Evolutionary conservation across 2,888 invertebrate species (phyloP).

Genomic region (Cerceris ruficornis): DNA sequence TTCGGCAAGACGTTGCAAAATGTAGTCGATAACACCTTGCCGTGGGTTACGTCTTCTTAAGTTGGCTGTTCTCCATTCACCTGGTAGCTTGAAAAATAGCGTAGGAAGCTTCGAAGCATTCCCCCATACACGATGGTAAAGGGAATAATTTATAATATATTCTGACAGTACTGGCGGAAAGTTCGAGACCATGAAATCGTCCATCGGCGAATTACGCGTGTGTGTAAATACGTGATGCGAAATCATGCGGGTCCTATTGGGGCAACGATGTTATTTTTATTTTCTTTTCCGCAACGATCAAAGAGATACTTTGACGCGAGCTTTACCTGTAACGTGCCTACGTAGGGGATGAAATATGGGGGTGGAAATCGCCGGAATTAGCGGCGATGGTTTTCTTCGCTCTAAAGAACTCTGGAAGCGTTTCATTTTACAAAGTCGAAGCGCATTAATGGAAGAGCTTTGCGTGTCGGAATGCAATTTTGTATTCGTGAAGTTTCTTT

Average conservation of each 20-base stretch:
- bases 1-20: too few species aligned
- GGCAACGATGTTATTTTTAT: conserved; percentile 12
- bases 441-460: too few species aligned
- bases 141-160: conserved; percentile 12
- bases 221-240: not conserved
- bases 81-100: too few species aligned
- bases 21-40: too few species aligned
- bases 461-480: too few species aligned
- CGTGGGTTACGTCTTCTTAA: too few species aligned
- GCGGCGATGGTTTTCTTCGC: not conserved
- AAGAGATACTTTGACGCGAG: conserved; percentile 28
- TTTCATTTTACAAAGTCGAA: too few species aligned
- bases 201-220: not conserved
- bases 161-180: not conserved
- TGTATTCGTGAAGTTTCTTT: too few species aligned
- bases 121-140: too few species aligned
- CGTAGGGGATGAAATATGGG: not conserved
- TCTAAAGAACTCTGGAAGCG: not conserved
- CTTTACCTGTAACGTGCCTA: conserved; percentile 6
- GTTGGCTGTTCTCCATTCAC: too few species aligned
- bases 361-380: not conserved
- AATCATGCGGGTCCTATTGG: conserved; percentile 8
- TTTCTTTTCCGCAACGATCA: conserved; percentile 1
- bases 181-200: not conserved
- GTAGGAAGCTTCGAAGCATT: too few species aligned